Conservation (phyloP, 2,888 invertebrate genomes). For the Thymelicus lineola region DNA sequence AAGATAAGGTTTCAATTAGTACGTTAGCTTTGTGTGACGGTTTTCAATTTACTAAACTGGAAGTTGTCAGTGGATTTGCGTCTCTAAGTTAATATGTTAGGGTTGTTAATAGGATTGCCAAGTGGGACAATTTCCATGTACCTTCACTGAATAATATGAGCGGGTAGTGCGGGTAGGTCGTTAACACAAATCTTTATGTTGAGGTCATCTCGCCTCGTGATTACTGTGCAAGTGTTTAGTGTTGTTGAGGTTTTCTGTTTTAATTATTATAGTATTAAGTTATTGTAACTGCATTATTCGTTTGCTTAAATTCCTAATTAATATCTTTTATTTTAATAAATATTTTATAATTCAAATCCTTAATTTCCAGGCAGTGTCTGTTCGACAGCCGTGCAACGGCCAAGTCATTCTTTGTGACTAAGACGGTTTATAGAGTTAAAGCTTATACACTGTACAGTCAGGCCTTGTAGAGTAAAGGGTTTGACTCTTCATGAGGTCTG, state of each 20-base stretch:
- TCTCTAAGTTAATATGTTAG: background rate
- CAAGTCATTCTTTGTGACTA: no score
- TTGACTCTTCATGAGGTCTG: no score
- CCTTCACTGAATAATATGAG: constrained; percentile 17
- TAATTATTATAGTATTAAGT: constrained; percentile 8
- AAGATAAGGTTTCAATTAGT: constrained; percentile 35
- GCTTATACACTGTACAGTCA: no score
- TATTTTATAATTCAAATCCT: no score
- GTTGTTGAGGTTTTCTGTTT: constrained; percentile 8
- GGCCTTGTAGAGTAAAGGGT: no score
- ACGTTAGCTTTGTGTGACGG: constrained; percentile 15
- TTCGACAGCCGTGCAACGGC: no score
- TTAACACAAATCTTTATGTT: constrained; percentile 19
- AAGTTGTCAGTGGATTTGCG: background rate
- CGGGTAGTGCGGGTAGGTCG: constrained; percentile 5
- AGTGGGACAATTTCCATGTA: background rate
- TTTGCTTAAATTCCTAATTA: no score
- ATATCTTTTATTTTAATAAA: no score
- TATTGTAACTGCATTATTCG: no score
- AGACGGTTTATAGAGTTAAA: no score
- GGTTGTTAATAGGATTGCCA: background rate
- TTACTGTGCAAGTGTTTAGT: background rate
- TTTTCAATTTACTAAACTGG: constrained; percentile 14
- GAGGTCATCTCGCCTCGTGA: background rate
- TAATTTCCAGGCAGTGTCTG: no score